Base-by-base conservation (phyloP, 2,797 vertebrate genomes). In the Diplodus puntazzo region DNA sequence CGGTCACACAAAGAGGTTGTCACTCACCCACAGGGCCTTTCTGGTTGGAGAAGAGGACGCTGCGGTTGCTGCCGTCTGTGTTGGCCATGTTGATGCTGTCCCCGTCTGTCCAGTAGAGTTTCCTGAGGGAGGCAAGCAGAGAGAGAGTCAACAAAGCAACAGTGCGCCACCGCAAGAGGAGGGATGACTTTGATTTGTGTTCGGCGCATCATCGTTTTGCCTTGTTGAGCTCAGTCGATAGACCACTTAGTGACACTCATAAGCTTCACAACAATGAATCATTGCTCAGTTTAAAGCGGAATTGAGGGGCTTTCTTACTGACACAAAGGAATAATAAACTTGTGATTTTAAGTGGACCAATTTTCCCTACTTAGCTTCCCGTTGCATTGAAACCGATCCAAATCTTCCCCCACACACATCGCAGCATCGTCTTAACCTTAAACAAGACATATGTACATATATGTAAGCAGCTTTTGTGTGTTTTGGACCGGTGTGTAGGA, bases 41-140 rank as follows among this genome's bases (percentile, higher is more conserved):
- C 95, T 99, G 98, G 92, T 95, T 95, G 45, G 91, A 94, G 89
- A 98, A 98, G 78, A 99, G 96, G 48, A 97, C 82, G 0, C 95
- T 97, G 50, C 81, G 95, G 89, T 98, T 98, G 92, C 93, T 96
- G 87, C 98, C 98, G 0, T 99, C 98, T 91, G 97, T 98, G 94
- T 99, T 99, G 92, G 98, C 97, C 81, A 98, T 95, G 58, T 96
- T 99, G 95, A 99, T 97, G 90, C 96, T 98, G 92, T 99, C 98
- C 5, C 98, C 97, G 0, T 99, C 98, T 0, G 97, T 99, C 98
- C 98, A 99, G 92, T 98, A 99, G 7, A 99, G 95, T 81, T 99
- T 99, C 78, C 98, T 99, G 79, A n/a, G 73, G 65, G 63, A 75
- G 25, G 39, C 5, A 68, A 48, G 34, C 13, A 66, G 45, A 69